Evolutionary conservation across 1,140 invertebrate genomes (phyloP).

Genomic region (Penaeus indicus): DNA sequence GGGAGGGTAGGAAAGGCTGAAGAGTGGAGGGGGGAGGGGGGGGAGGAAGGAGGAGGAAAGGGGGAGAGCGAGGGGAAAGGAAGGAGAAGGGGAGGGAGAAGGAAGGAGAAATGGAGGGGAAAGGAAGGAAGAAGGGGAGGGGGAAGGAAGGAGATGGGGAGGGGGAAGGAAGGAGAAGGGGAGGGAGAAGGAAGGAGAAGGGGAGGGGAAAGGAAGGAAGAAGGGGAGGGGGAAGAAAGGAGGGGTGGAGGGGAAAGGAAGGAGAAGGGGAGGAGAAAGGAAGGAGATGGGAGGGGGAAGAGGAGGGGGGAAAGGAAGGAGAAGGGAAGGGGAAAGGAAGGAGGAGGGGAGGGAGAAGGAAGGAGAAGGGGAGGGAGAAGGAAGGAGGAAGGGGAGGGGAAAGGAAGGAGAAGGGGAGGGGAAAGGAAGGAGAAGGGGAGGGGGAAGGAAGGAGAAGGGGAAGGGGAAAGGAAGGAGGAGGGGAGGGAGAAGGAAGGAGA

Average conservation of each 20-base stretch:
- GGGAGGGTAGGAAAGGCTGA: too few relatives aligned
- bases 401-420: background rate
- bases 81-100: background rate
- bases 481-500: background rate
- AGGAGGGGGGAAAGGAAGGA: background rate
- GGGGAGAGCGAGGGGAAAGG: background rate
- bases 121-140: background rate
- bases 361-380: background rate
- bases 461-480: background rate
- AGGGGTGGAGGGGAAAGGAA: background rate
- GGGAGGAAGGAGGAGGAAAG: background rate
- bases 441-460: background rate
- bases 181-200: background rate
- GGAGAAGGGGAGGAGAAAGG: background rate
- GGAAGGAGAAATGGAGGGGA: background rate
- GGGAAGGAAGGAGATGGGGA: background rate
- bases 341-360: background rate
- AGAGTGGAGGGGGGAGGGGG: background rate
- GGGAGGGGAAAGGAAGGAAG: background rate
- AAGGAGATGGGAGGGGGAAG: background rate
- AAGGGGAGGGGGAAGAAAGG: background rate
- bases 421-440: background rate
- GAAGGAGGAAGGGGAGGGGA: too few relatives aligned
- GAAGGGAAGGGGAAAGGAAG: background rate
- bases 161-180: background rate